Conservation (phyloP, 2,797 vertebrate species). For the Galaxias olidus region DNA sequence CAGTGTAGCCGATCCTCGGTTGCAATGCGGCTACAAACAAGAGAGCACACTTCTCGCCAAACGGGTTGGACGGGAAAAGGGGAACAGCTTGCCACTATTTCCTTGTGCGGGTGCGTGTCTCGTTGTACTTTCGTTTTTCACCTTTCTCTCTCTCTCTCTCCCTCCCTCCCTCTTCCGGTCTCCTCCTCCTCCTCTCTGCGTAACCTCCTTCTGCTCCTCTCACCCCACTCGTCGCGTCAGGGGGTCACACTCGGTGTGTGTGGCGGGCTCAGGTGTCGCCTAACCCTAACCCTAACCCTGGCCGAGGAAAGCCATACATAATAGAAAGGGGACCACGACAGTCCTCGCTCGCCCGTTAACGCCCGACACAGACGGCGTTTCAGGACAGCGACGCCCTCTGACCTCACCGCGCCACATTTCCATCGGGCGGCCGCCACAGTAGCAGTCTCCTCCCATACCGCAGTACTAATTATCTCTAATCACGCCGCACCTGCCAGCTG, state of each 20-base stretch:
- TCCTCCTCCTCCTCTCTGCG: background rate
- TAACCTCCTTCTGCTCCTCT: background rate
- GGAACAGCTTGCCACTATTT: constrained; percentile 10
- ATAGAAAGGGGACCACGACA: constrained; percentile 49
- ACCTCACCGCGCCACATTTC: no score
- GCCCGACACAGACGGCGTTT: background rate
- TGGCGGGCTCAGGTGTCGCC: constrained; percentile 57
- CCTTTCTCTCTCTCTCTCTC: constrained; percentile 20
- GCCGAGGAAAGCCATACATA: constrained; percentile 58
- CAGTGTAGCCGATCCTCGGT: no score
- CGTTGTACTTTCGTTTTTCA: constrained; percentile 37
- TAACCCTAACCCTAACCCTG: no score
- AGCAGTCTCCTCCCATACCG: no score
- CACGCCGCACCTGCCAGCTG: no score
- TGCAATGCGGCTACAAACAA: no score
- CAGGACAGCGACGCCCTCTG: no score
- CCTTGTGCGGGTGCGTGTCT: background rate
- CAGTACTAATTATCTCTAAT: no score
- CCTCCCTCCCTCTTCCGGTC: background rate
- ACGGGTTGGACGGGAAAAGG: constrained; percentile 42
- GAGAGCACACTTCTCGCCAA: constrained; percentile 23
- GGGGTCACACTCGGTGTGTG: constrained; percentile 44
- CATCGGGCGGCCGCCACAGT: no score
- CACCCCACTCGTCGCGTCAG: background rate
- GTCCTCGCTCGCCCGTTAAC: constrained; percentile 46